A percentile compares a stretch with the other conserved stretches of the same genome.
phyloP scores from a whole-genome alignment of 2,113 vertebrate genomes.

The Trachemys scripta region DNA sequence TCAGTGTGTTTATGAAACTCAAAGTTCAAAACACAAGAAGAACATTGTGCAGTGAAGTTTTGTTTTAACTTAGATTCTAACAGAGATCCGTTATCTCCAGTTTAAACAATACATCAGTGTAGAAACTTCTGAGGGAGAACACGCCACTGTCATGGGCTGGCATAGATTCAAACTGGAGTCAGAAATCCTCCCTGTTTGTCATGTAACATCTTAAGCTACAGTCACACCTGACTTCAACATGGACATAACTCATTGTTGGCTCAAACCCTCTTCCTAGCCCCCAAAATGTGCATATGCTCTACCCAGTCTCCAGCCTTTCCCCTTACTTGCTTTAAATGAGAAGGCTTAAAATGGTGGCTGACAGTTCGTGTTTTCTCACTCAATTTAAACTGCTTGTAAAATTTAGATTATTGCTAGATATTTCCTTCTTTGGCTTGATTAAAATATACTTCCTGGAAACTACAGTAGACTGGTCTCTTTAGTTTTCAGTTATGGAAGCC shows the following conservation, averaged over 20 bases:
- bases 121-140: conserved; percentile 40
- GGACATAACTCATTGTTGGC: not conserved
- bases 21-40: not conserved
- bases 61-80: conserved; percentile 49
- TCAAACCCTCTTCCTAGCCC: not conserved
- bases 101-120: conserved; percentile 48
- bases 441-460: not conserved
- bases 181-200: not conserved
- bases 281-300: not conserved
- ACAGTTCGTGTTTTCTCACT: not conserved
- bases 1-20: not conserved
- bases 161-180: conserved; percentile 11
- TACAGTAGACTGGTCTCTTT: not conserved
- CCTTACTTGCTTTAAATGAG: not conserved
- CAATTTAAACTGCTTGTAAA: not conserved
- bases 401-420: not conserved
- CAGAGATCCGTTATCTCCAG: conserved; percentile 37
- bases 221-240: not conserved
- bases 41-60: conserved; percentile 34
- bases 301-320: not conserved
- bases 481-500: not conserved
- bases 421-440: not conserved
- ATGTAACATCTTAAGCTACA: not conserved
- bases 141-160: conserved; percentile 43
- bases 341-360: not conserved